Evolutionary conservation across 2,888 invertebrate species (phyloP).

Genomic region (Apamea monoglypha): DNA sequence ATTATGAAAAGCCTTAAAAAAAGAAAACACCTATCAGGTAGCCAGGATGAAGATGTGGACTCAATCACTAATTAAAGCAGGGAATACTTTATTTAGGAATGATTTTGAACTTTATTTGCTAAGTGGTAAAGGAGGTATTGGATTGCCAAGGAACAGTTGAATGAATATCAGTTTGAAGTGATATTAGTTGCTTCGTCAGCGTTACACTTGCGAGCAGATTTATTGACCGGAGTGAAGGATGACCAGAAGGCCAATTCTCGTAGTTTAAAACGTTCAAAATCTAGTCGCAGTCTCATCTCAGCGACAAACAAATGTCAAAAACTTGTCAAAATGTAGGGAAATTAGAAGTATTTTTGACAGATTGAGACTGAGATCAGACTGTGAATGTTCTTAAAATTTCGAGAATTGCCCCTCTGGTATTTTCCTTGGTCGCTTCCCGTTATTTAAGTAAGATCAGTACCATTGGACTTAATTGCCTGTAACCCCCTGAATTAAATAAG

Average conservation of each 20-base stretch:
- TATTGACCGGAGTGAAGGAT: not conserved
- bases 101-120: slow-evolving; percentile 31
- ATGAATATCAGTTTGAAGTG: slow-evolving; percentile 47
- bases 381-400: too few relatives aligned
- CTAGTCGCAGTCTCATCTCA: too few relatives aligned
- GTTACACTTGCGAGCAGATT: slow-evolving; percentile 47
- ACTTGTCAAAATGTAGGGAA: too few relatives aligned
- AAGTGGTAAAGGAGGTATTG: not conserved
- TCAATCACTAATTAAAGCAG: slow-evolving; percentile 77
- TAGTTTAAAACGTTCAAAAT: too few relatives aligned
- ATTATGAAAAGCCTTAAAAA: slow-evolving; percentile 66
- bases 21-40: slow-evolving; percentile 74
- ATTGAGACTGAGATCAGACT: too few relatives aligned
- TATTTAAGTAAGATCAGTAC: not conserved
- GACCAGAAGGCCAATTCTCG: too few relatives aligned
- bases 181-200: slow-evolving; percentile 67
- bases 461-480: not conserved
- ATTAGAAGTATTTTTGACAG: too few relatives aligned
- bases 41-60: slow-evolving; percentile 73
- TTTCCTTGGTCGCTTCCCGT: not conserved
- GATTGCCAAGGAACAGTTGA: not conserved
- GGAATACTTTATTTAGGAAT: not conserved
- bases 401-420: too few relatives aligned
- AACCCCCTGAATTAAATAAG: too few relatives aligned
- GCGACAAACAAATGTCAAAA: too few relatives aligned